phyloP scores from a whole-genome alignment of 2,888 invertebrate genomes.

The Xestoiulus laeticollis region DNA sequence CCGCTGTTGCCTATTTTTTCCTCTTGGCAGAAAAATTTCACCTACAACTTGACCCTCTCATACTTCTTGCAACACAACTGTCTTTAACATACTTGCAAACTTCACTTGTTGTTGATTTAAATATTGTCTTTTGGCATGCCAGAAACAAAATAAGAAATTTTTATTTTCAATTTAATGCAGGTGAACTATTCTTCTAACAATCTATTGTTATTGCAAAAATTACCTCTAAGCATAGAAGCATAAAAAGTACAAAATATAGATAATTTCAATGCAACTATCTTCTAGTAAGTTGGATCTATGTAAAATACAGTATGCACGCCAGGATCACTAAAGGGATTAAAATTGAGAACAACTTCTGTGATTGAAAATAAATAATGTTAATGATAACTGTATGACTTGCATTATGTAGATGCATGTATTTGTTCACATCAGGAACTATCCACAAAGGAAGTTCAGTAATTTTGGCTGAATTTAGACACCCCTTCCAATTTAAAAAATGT shows the following conservation, averaged over 20 bases:
- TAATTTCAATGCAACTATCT: neutral
- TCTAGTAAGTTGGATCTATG: neutral
- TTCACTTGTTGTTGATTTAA: neutral
- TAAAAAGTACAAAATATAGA: neutral
- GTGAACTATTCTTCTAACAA: neutral
- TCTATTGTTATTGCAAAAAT: neutral
- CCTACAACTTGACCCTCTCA: neutral
- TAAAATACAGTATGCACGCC: neutral
- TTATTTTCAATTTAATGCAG: neutral
- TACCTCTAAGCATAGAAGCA: neutral
- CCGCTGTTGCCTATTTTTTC: neutral
- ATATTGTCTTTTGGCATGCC: neutral
- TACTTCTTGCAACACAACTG: neutral
- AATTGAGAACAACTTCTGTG: neutral
- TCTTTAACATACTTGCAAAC: neutral
- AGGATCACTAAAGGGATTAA: neutral
- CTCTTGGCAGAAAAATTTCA: neutral
- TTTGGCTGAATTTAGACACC: too few species aligned
- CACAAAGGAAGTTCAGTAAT: too few species aligned
- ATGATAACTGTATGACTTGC: neutral
- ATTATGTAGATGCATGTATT: neutral
- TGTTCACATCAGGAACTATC: too few species aligned
- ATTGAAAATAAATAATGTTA: conserved; percentile 1
- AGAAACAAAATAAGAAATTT: neutral
- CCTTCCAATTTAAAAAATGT: too few species aligned